Evolutionary conservation across 2,797 vertebrate genomes (phyloP).

Genomic region (Sebastes variabilis): DNA sequence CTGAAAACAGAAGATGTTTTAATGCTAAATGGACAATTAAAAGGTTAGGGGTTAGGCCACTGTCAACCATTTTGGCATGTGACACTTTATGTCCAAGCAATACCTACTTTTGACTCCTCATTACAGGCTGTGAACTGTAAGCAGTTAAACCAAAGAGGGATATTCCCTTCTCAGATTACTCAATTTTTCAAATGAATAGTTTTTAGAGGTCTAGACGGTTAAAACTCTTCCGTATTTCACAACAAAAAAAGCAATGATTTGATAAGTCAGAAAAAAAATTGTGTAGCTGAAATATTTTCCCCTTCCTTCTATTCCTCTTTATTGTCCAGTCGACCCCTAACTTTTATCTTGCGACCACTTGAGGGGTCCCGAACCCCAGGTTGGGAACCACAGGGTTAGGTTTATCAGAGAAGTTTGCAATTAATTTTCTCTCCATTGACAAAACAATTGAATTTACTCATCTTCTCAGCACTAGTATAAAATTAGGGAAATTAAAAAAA

Average conservation of each 20-base stretch:
- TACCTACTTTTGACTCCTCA: not conserved
- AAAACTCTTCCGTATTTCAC: not conserved
- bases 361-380: fast-evolving
- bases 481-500: not conserved
- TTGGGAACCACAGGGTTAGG: not conserved
- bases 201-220: not conserved
- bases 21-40: not conserved
- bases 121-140: not conserved
- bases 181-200: not conserved
- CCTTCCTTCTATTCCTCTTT: not conserved
- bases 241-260: not conserved
- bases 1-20: not conserved
- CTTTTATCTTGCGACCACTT: not conserved
- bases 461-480: not conserved
- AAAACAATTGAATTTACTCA: not conserved
- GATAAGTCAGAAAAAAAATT: not conserved
- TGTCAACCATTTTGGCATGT: not conserved
- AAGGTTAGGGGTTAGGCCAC: not conserved
- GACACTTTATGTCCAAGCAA: not conserved
- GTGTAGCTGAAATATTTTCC: not conserved
- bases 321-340: not conserved
- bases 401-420: not conserved
- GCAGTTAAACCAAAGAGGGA: not conserved
- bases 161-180: not conserved
- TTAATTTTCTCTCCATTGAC: not conserved